These are phyloP conservation scores for Nasonia longicornis DNA, from an alignment of 1,140 invertebrate genomes.

Conservation along the genomic window DNA sequence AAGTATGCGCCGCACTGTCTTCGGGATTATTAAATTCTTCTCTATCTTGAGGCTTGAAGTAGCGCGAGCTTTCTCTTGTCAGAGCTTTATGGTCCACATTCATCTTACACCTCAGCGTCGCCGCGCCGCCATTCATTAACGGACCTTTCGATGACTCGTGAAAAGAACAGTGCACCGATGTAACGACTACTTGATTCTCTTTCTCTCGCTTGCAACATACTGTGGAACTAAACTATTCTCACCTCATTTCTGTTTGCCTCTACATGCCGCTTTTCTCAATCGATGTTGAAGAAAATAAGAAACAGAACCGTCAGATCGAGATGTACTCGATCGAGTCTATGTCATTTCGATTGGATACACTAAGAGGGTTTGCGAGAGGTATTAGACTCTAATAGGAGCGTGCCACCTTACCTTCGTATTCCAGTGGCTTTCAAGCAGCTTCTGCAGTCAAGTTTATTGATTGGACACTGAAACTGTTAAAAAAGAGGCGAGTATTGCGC, in stretches of 20 bases:
- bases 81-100: neutral
- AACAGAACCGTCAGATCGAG: neutral
- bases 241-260: too few species aligned
- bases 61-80: neutral
- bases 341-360: conserved; percentile 2
- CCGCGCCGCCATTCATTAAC: neutral
- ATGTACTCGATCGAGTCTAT: conserved; percentile 8
- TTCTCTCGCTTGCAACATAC: neutral
- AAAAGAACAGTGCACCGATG: neutral
- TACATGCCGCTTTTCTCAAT: too few species aligned
- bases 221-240: too few species aligned
- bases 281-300: too few species aligned
- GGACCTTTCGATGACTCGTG: neutral
- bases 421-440: conserved; percentile 42
- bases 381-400: conserved; percentile 33
- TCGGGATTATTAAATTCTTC: conserved; percentile 13
- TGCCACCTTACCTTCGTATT: conserved; percentile 26
- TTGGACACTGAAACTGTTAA: conserved; percentile 27
- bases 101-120: neutral
- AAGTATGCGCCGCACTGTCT: neutral
- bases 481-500: neutral
- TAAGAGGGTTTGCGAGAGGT: conserved; percentile 23
- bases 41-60: neutral
- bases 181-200: neutral
- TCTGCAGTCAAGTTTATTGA: conserved; percentile 40